These are phyloP conservation scores for Lethenteron reissneri DNA, from an alignment of 2,113 vertebrate species.

Conservation along the genomic window DNA sequence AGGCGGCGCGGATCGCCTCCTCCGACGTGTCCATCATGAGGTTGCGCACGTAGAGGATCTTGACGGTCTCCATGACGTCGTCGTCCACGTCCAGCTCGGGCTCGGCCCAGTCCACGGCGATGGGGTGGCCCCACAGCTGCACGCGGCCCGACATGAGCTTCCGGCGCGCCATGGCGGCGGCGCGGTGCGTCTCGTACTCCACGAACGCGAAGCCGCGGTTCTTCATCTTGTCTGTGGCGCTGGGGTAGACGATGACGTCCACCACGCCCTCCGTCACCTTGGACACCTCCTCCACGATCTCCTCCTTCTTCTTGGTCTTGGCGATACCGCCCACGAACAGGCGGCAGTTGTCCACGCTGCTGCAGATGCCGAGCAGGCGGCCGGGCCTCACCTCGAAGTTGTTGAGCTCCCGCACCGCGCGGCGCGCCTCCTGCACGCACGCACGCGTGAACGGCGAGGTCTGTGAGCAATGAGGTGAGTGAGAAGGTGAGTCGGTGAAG, in stretches of 20 bases:
- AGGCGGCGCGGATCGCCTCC: conserved; percentile 66
- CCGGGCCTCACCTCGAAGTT: conserved; percentile 85
- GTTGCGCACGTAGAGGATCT: conserved; percentile 94
- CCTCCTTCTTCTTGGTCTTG: conserved; percentile 97
- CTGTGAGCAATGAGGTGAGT: too few species aligned
- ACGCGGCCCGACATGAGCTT: conserved; percentile 94
- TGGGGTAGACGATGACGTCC: conserved; percentile 91
- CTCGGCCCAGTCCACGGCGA: conserved; percentile 94
- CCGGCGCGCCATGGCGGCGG: conserved; percentile 84
- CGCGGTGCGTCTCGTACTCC: conserved; percentile 87
- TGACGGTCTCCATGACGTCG: conserved; percentile 95
- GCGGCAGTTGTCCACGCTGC: conserved; percentile 92
- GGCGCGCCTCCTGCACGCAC: conserved; percentile 40
- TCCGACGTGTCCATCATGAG: conserved; percentile 96
- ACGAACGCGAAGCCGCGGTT: conserved; percentile 95
- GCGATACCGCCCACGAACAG: conserved; percentile 95
- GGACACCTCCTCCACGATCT: conserved; percentile 88
- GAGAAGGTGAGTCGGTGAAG: background rate
- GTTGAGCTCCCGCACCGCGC: conserved; percentile 81
- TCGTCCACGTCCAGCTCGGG: conserved; percentile 95
- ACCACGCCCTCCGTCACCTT: conserved; percentile 91
- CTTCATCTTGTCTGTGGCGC: conserved; percentile 96
- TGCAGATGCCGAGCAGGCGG: conserved; percentile 76
- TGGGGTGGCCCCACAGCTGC: conserved; percentile 94
- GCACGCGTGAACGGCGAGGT: background rate